Base-by-base conservation (phyloP, 2,888 invertebrate species). In the Coelinius sp. region DNA sequence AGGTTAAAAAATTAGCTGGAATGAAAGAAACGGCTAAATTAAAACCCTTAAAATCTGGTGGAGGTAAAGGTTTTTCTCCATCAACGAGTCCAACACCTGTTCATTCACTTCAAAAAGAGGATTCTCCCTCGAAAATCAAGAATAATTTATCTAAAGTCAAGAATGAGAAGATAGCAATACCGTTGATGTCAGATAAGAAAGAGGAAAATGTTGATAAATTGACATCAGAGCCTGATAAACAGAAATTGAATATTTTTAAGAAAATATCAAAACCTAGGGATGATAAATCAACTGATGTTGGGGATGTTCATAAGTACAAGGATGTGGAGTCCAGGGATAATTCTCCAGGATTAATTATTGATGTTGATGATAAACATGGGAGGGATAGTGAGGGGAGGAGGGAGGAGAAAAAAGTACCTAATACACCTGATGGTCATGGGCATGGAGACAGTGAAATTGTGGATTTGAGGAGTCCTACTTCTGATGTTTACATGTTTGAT, bases 221-320 rank as follows among this genome's bases (percentile, higher is more conserved):
- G 70, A 91, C 92, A 4, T 93, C 92, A 10, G 95, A 95, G 87
- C 95, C 95, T 0, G 94, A 95, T 85, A 94, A 93, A 87, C 94
- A 93, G 86, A 96, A 96, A 85, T 89, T 95, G 46, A 95, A 95
- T 89, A 95, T 96, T 84, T 94, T 96, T 83, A 96, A 95, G 85
- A 95, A 95, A 88, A 94, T 96, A 85, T 93, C 95, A 73, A 90
- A 90, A 77, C 84, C 88, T 0, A 92, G 92, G 83, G 93, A 93
- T 86, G 91, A 92, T 81, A 93, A 92, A 80, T 91, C n/a, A n/a
- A n/a, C 90, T 70, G 88, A 89, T n/a, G 83, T 85, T 64, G 71
- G 78, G 2, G 86, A 85, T n/a, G 84, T 84, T 73, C 76, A 82
- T n/a, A 89, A 88, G 71, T 67, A 78, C 14, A 88, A 89, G 74